Evolutionary conservation across 2,113 vertebrate genomes (phyloP).

Genomic region (Chaetodon auriga): DNA sequence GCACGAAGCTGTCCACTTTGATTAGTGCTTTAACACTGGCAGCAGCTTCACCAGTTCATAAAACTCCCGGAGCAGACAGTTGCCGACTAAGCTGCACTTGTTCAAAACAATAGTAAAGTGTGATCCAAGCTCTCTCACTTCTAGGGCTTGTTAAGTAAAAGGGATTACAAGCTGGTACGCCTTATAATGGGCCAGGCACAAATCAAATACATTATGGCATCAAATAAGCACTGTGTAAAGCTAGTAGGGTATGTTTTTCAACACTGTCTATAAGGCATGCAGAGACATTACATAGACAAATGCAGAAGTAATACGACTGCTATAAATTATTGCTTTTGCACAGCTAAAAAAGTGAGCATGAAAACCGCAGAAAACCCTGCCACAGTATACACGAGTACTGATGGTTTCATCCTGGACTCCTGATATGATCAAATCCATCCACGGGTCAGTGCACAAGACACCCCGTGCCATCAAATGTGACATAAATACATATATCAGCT

Average conservation of each 20-base stretch:
- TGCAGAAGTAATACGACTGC: background rate
- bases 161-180: slow-evolving; percentile 33
- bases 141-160: slow-evolving; percentile 29
- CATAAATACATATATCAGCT: slow-evolving; percentile 27
- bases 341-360: too few species aligned
- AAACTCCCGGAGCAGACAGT: slow-evolving; percentile 10
- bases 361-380: background rate
- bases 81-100: slow-evolving; percentile 8
- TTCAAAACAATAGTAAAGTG: slow-evolving; percentile 46
- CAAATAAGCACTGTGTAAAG: slow-evolving; percentile 21
- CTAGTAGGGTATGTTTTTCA: background rate
- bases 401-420: background rate
- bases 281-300: background rate
- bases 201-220: slow-evolving; percentile 29
- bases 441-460: slow-evolving; percentile 2
- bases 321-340: background rate
- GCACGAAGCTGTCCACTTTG: background rate
- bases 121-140: slow-evolving; percentile 37
- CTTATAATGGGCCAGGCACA: slow-evolving; percentile 33
- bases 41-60: slow-evolving; percentile 19
- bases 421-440: background rate
- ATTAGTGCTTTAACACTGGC: background rate
- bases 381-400: background rate
- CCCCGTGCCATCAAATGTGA: slow-evolving; percentile 11
- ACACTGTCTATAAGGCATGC: background rate